A percentile compares a stretch with the other conserved stretches of the same genome.
Conservation (phyloP, 2,797 vertebrate species). For the Diceros bicornis region DNA sequence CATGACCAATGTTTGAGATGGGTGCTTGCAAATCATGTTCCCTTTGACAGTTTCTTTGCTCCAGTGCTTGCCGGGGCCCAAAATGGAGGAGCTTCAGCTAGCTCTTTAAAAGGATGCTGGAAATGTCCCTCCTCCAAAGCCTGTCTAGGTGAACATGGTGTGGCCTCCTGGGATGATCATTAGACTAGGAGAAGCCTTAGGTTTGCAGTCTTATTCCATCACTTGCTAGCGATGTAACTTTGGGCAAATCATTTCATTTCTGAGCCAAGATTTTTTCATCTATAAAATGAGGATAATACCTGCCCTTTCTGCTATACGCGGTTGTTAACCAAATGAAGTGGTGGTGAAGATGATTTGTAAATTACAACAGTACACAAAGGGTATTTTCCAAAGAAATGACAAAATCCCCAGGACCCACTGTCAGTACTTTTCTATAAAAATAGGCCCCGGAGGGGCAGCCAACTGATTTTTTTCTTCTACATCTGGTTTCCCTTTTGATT, state of each 20-base stretch:
- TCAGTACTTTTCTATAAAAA: background rate
- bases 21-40: background rate
- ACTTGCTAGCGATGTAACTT: background rate
- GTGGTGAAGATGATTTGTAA: slow-evolving; percentile 7
- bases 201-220: background rate
- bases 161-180: background rate
- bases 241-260: slow-evolving; percentile 4
- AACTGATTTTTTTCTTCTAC: background rate
- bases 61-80: accelerated
- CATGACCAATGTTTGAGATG: background rate
- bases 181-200: background rate
- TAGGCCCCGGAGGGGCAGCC: background rate
- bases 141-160: background rate
- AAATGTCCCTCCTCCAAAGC: background rate
- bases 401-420: background rate
- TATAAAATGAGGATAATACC: background rate
- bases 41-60: background rate
- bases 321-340: slow-evolving; percentile 36
- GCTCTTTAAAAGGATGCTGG: background rate
- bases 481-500: slow-evolving; percentile 52
- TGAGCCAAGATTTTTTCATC: background rate
- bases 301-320: background rate
- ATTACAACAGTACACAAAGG: background rate
- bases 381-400: slow-evolving; percentile 56
- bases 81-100: background rate